phyloP scores from a whole-genome alignment of 2,113 vertebrate species.

The Semnornis frantzii region DNA sequence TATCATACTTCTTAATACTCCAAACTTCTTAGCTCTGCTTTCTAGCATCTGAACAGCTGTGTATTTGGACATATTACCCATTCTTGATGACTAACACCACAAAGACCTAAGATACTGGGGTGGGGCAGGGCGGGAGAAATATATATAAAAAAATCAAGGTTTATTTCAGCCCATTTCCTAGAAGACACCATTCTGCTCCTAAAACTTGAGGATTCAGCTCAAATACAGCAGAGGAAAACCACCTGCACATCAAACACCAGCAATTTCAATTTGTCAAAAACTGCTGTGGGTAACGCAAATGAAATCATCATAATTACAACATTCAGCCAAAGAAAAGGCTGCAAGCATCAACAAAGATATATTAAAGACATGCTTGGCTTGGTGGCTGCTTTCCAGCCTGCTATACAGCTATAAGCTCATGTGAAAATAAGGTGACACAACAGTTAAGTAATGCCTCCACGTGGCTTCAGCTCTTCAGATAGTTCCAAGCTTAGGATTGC shows the following conservation, averaged over 20 bases:
- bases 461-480: background rate
- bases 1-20: background rate
- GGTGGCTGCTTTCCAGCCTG: background rate
- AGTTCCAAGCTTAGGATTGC: background rate
- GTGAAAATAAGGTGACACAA: background rate
- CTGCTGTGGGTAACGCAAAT: background rate
- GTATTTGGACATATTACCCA: rapidly evolving
- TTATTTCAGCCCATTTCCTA: background rate
- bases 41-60: background rate
- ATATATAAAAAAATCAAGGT: background rate
- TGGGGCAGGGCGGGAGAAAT: background rate
- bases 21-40: background rate
- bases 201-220: background rate
- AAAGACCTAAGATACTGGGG: background rate
- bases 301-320: background rate
- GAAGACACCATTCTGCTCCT: background rate
- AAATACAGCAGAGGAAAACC: background rate
- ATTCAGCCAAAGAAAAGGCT: background rate
- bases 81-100: background rate
- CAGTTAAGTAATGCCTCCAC: background rate
- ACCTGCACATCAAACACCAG: background rate
- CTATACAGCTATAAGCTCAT: background rate
- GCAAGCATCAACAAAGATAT: background rate
- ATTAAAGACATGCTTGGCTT: background rate
- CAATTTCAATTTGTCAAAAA: background rate